Conservation (phyloP, 92 coral and sea anemone genomes). For the Blastomussa wellsi region DNA sequence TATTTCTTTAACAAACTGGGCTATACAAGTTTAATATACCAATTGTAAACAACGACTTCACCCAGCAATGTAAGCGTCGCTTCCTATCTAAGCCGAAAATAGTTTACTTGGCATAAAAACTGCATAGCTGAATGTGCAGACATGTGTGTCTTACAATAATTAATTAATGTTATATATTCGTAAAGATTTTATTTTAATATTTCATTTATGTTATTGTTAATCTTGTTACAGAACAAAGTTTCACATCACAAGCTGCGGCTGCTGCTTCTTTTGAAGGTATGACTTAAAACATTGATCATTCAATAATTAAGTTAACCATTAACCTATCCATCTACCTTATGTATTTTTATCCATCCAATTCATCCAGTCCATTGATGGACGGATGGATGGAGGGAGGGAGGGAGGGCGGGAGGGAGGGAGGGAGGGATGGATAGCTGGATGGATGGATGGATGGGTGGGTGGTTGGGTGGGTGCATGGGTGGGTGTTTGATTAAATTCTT, state of each 20-base stretch:
- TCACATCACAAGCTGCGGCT: slow-evolving; percentile 1
- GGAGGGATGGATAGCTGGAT: too few relatives aligned
- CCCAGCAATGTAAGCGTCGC: background rate
- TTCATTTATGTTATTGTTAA: background rate
- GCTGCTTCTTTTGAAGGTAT: too few relatives aligned
- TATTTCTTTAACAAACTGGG: too few relatives aligned
- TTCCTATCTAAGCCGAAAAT: slow-evolving; percentile 7
- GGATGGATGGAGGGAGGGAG: too few relatives aligned
- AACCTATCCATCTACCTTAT: background rate
- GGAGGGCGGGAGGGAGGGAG: too few relatives aligned
- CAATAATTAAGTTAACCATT: background rate
- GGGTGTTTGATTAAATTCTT: background rate
- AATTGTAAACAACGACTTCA: too few relatives aligned
- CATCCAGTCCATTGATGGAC: slow-evolving; percentile 22
- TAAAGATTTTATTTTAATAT: slow-evolving; percentile 11
- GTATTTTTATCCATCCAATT: slow-evolving; percentile 14
- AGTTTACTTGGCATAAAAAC: slow-evolving; percentile 1
- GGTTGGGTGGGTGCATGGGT: background rate
- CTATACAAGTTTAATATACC: too few relatives aligned
- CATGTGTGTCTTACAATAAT: slow-evolving; percentile 1
- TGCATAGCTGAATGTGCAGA: slow-evolving; percentile 9
- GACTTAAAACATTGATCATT: slow-evolving; percentile 3
- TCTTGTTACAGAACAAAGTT: slow-evolving; percentile 27
- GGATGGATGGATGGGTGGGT: slow-evolving; percentile 10
- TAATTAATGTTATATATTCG: slow-evolving; percentile 1